phyloP scores from a whole-genome alignment of 2,797 vertebrate species.

The Chelon labrosus region DNA sequence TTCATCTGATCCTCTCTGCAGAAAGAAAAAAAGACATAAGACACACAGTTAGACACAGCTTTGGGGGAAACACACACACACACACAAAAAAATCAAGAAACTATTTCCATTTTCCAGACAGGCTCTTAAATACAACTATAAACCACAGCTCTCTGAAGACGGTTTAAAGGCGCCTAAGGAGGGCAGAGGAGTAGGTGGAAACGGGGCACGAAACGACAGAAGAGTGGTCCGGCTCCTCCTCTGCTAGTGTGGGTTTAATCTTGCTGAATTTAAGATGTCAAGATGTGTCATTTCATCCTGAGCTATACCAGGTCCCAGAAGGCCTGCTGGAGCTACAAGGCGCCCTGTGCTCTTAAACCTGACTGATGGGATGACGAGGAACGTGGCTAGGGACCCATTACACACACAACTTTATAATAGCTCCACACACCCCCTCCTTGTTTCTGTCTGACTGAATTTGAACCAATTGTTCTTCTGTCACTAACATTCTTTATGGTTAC shows the following conservation, averaged over 20 bases:
- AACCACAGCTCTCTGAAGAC: slow-evolving; percentile 68
- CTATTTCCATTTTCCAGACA: slow-evolving; percentile 57
- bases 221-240: slow-evolving; percentile 47
- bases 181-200: slow-evolving; percentile 18
- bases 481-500: slow-evolving; percentile 77
- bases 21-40: slow-evolving; percentile 30
- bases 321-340: slow-evolving; percentile 54
- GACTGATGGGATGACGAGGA: slow-evolving; percentile 80
- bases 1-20: slow-evolving; percentile 97
- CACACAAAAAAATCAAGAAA: slow-evolving; percentile 28
- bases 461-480: slow-evolving; percentile 79
- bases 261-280: slow-evolving; percentile 81
- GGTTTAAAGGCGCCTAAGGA: slow-evolving; percentile 57
- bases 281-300: slow-evolving; percentile 79
- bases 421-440: slow-evolving; percentile 57
- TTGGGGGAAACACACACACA: neutral
- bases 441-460: slow-evolving; percentile 71
- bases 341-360: slow-evolving; percentile 76
- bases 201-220: slow-evolving; percentile 62
- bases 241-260: slow-evolving; percentile 78
- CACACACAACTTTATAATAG: slow-evolving; percentile 78
- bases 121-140: slow-evolving; percentile 54
- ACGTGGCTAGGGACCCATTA: slow-evolving; percentile 73
- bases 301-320: slow-evolving; percentile 70
- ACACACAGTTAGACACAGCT: slow-evolving; percentile 25